Base-by-base conservation (phyloP, 2,113 vertebrate species). In the Syngnathus floridae region DNA sequence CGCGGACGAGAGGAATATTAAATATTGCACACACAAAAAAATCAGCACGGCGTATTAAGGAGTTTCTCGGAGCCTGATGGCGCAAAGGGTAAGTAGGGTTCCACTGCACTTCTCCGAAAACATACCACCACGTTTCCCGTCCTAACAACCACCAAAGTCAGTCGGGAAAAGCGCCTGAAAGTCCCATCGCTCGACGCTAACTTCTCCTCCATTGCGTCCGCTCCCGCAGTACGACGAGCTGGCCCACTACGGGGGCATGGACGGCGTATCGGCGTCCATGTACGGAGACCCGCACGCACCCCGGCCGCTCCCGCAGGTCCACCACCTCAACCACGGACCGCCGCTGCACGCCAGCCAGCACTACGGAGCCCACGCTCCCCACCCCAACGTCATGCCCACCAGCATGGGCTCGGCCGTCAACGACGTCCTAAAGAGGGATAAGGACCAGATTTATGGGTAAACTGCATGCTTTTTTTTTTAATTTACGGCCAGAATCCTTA, bases 61-160 rank as follows among this genome's bases (percentile, higher is more conserved):
- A 96, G 94, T 95, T 96, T 95, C 96, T 95, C 94, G 94, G 95
- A 98, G 95, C 93, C 96, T 96, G 94, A 99, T 99, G 97, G 97
- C 97, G 94, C 97, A 99, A 95, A 96, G 96, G 97, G 97, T 98
- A 98, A 94, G 97, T 56, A 56, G 14, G 26, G 13, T 16, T 35
- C 26, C 13, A 31, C 26, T 8, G 54, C 54, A 36, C 54, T 56
- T 56, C 26, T 56, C 54, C 52, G 52, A 13, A 54, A 54, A 54
- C 52, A 54, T 97, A 94, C 92, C 91, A 94, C 94, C 19, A 97
- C 96, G 93, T 96, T 96, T 92, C 91, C 94, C 93, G 95, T 96
- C 95, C 96, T 91, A 91, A 79, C 89, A 17, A 31, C 21, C 41
- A 5, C 43, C 17, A 48, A 43, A 62, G 13, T 51, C 5, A 3